A percentile compares a stretch with the other conserved stretches of the same genome.
Conservation (phyloP, 2,888 invertebrate species). For the Tetranychus piercei region DNA sequence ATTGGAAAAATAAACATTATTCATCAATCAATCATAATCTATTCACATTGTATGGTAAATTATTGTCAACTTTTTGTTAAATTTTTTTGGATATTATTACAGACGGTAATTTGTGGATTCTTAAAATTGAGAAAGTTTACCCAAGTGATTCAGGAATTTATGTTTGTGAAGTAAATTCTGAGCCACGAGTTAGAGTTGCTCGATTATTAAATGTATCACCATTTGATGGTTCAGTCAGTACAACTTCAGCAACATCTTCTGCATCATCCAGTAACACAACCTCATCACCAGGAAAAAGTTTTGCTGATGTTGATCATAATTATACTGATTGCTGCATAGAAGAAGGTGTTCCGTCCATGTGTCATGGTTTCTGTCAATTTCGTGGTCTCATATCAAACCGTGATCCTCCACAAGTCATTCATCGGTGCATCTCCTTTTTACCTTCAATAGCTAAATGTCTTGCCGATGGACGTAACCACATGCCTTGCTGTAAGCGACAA, state of each 20-base stretch:
- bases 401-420: conserved; percentile 30
- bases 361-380: conserved; percentile 63
- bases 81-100: neutral
- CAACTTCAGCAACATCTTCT: neutral
- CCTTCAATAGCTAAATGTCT: conserved; percentile 49
- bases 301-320: conserved; percentile 11
- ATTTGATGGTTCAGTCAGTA: neutral
- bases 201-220: conserved; percentile 44
- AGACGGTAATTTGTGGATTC: conserved; percentile 59
- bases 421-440: conserved; percentile 60
- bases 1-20: too few relatives aligned
- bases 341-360: conserved; percentile 49
- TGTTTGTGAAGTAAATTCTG: conserved; percentile 62
- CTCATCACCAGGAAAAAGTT: neutral
- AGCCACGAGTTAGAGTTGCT: conserved; percentile 56
- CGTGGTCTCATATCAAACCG: conserved; percentile 43
- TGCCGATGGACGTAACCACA: conserved; percentile 54
- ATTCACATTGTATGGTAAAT: too few relatives aligned
- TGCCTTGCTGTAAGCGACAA: conserved; percentile 62
- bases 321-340: conserved; percentile 45
- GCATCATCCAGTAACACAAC: neutral
- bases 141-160: conserved; percentile 56
- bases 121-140: conserved; percentile 51
- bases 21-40: too few relatives aligned
- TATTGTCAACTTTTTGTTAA: too few relatives aligned